Conservation (phyloP, 2,888 invertebrate species). For the Lasioglossum figueresi region DNA sequence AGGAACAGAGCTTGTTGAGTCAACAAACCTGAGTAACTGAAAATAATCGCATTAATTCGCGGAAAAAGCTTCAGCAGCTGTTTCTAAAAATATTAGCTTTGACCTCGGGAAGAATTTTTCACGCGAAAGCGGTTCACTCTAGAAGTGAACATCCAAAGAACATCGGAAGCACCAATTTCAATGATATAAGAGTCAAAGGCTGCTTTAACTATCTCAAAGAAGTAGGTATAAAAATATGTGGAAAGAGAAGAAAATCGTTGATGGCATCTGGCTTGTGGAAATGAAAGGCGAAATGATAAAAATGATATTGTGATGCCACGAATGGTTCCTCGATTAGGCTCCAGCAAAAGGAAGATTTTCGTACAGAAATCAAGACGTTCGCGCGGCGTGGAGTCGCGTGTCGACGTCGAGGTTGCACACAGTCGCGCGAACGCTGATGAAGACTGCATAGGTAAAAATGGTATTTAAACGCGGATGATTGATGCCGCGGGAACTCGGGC, state of each 20-base stretch:
- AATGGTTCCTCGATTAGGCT: background rate
- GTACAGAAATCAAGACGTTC: background rate
- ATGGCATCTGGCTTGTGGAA: background rate
- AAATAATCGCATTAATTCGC: slow-evolving; percentile 1
- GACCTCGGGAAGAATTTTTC: background rate
- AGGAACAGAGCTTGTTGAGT: background rate
- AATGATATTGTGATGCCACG: background rate
- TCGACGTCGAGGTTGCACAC: background rate
- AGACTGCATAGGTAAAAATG: slow-evolving; percentile 64
- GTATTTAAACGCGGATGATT: slow-evolving; percentile 69
- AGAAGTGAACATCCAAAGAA: background rate
- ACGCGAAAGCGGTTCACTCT: background rate
- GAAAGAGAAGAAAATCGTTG: no score
- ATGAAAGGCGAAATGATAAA: background rate
- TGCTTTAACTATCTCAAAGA: background rate
- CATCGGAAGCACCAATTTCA: background rate
- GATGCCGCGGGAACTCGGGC: slow-evolving; percentile 58
- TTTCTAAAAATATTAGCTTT: background rate
- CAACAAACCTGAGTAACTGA: background rate
- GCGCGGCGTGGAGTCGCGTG: background rate
- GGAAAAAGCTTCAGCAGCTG: background rate
- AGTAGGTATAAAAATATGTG: background rate
- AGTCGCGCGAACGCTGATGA: slow-evolving; percentile 24
- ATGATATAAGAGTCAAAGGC: background rate
- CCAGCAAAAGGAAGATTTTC: background rate